These are phyloP conservation scores for Nerophis lumbriciformis DNA, from an alignment of 2,113 vertebrate species.

Conservation along the genomic window DNA sequence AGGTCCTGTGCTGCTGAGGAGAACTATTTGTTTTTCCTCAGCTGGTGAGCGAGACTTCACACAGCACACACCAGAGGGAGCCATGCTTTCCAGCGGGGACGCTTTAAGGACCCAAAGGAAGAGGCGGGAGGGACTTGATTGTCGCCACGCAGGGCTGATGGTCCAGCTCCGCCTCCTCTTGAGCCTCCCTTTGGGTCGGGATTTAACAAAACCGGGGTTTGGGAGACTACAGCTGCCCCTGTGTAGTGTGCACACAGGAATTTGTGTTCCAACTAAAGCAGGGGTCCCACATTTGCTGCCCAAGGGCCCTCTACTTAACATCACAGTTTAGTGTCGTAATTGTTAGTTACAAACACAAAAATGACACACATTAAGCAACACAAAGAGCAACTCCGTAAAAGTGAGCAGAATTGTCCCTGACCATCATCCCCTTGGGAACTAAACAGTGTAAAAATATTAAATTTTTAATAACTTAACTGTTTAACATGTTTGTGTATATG, in stretches of 20 bases:
- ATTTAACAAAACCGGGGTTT: conserved; percentile 25
- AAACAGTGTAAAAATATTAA: no score
- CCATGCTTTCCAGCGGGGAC: conserved; percentile 51
- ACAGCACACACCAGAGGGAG: conserved; percentile 56
- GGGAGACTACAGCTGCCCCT: conserved; percentile 22
- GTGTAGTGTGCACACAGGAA: conserved; percentile 22
- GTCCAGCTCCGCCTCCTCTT: conserved; percentile 30
- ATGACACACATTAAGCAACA: no score
- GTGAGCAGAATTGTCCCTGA: no score
- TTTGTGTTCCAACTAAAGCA: conserved; percentile 27
- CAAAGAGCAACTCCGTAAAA: no score
- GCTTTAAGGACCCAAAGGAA: conserved; percentile 50
- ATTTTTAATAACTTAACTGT: no score
- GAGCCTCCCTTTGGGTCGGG: conserved; percentile 29
- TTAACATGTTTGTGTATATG: no score
- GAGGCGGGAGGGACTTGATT: conserved; percentile 50
- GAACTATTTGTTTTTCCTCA: conserved; percentile 70
- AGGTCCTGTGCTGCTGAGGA: conserved; percentile 61
- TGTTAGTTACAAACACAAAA: no score
- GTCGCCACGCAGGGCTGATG: conserved; percentile 37
- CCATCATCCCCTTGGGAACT: no score
- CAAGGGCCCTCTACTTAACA: no score
- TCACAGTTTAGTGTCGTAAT: no score
- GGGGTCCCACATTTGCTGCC: background rate
- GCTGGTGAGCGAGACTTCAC: conserved; percentile 61